These are phyloP conservation scores for Caenorhabditis uteleia DNA, from an alignment of 2,888 invertebrate species.

Conservation along the genomic window DNA sequence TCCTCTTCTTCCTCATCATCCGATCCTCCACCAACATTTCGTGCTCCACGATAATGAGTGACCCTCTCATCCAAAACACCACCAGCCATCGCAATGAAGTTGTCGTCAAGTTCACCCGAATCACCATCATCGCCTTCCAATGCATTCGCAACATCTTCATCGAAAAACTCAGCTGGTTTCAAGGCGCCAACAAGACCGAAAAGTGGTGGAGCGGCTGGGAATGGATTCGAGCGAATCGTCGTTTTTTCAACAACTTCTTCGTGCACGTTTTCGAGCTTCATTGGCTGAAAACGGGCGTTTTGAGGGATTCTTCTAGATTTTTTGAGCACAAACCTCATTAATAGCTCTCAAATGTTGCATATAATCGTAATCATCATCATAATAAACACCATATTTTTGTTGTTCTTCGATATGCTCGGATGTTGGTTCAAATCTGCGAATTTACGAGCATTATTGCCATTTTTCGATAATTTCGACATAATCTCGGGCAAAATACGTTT, in stretches of 20 bases:
- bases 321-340: constrained; percentile 38
- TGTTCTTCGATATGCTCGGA: constrained; percentile 72
- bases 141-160: constrained; percentile 46
- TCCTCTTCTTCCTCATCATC: constrained; percentile 43
- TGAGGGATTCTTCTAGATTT: not conserved
- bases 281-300: constrained; percentile 22
- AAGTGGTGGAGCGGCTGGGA: constrained; percentile 24
- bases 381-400: constrained; percentile 87
- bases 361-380: constrained; percentile 93
- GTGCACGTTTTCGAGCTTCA: constrained; percentile 27
- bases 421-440: constrained; percentile 34
- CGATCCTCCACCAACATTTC: constrained; percentile 11
- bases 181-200: constrained; percentile 14
- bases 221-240: constrained; percentile 16
- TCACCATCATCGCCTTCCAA: constrained; percentile 76
- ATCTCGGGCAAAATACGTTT: too few species aligned
- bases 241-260: constrained; percentile 42
- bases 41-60: constrained; percentile 7
- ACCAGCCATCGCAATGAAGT: constrained; percentile 86
- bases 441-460: too few species aligned
- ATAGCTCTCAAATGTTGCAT: constrained; percentile 82
- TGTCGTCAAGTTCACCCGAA: constrained; percentile 85
- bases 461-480: too few species aligned
- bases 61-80: constrained; percentile 44
- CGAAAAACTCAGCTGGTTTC: constrained; percentile 35